Conservation (phyloP, 2,113 vertebrate species). For the Sinocyclocheilus anshuiensis region DNA sequence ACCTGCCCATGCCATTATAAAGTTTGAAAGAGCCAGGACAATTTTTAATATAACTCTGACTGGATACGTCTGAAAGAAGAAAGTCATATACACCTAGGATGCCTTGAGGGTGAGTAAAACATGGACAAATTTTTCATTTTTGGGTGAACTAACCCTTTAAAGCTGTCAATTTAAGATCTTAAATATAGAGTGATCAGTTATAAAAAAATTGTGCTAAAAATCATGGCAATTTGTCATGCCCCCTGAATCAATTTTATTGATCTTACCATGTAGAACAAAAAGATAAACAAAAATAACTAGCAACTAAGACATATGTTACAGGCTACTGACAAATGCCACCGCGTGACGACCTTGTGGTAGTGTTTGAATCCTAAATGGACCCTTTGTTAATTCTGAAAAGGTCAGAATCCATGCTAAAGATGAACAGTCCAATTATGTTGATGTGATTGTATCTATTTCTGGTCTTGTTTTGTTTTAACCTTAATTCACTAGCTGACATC, state of each 20-base stretch:
- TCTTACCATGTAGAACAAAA: conserved; percentile 35
- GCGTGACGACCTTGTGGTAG: conserved; percentile 20
- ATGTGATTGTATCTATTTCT: conserved; percentile 34
- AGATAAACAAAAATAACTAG: conserved; percentile 18
- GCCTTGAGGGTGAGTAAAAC: no score
- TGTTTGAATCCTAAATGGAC: conserved; percentile 42
- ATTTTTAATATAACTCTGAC: no score
- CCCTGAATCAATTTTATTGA: background rate
- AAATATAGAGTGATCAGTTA: no score
- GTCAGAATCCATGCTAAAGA: conserved; percentile 39
- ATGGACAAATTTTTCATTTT: no score
- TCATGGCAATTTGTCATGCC: background rate
- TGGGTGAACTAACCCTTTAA: no score
- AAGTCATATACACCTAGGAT: no score
- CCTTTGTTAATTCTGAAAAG: conserved; percentile 45
- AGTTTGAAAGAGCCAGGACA: no score
- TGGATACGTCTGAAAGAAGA: no score
- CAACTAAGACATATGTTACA: conserved; percentile 24
- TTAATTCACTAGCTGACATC: conserved; percentile 49
- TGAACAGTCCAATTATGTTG: conserved; percentile 32
- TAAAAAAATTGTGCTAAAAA: background rate
- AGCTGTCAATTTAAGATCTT: no score
- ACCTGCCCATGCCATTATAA: no score
- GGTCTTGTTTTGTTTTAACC: conserved; percentile 49
- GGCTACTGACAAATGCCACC: conserved; percentile 49